A percentile compares a stretch with the other conserved stretches of the same genome.
Conservation (phyloP, 2,888 invertebrate species). For the Agonopterix alstromeriana region DNA sequence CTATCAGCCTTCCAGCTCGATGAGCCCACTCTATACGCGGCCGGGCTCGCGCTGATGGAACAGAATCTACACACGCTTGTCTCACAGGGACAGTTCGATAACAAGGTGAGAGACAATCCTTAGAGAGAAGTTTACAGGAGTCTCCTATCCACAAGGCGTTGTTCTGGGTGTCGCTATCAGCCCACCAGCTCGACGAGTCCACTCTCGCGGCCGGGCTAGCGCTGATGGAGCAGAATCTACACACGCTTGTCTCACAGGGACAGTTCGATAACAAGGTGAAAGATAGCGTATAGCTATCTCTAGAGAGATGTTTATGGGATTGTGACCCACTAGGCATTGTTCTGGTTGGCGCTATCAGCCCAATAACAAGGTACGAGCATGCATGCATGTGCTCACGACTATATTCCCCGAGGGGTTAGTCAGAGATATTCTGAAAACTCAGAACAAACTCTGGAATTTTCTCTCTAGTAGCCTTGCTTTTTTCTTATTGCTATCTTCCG, state of each 20-base stretch:
- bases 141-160: slow-evolving; percentile 94
- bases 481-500: too few relatives aligned
- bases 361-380: slow-evolving; percentile 26
- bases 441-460: too few relatives aligned
- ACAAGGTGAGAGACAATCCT: slow-evolving; percentile 74
- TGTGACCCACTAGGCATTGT: slow-evolving; percentile 94
- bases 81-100: slow-evolving; percentile 94
- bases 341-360: slow-evolving; percentile 98
- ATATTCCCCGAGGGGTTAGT: too few relatives aligned
- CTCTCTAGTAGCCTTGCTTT: too few relatives aligned
- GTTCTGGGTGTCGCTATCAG: slow-evolving; percentile 98
- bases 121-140: slow-evolving; percentile 66
- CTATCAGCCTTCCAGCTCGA: slow-evolving; percentile 96
- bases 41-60: slow-evolving; percentile 94
- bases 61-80: slow-evolving; percentile 98
- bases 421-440: too few relatives aligned
- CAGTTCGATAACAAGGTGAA: slow-evolving; percentile 91
- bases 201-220: slow-evolving; percentile 95
- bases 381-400: too few relatives aligned
- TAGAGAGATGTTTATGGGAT: slow-evolving; percentile 67
- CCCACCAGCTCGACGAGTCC: slow-evolving; percentile 95
- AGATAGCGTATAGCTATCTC: slow-evolving; percentile 62
- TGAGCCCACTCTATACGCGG: slow-evolving; percentile 94
- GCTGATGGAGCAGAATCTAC: slow-evolving; percentile 96
- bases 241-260: slow-evolving; percentile 95